A percentile compares a stretch with the other conserved stretches of the same genome.
Evolutionary conservation across 2,888 invertebrate genomes (phyloP).

Genomic region (Dione juno): DNA sequence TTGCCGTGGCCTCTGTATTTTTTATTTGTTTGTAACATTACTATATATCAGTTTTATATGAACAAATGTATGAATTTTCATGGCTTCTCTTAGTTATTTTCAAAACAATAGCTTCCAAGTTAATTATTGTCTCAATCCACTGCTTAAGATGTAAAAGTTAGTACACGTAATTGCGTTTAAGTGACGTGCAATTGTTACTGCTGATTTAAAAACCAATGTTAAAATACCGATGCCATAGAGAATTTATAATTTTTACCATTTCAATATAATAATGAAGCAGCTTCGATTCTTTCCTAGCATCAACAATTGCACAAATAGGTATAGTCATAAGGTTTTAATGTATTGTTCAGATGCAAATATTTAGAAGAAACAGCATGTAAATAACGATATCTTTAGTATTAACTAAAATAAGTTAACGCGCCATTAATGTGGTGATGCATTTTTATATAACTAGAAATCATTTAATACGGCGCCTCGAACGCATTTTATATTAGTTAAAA

Average conservation of each 20-base stretch:
- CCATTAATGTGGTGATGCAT: conserved; percentile 66
- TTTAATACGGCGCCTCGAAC: conserved; percentile 61
- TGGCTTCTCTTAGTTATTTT: conserved; percentile 46
- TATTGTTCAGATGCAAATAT: conserved; percentile 84
- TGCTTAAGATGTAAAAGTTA: conserved; percentile 68
- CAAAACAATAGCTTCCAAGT: conserved; percentile 60
- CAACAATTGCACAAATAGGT: conserved; percentile 76
- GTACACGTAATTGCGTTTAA: conserved; percentile 69
- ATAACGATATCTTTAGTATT: conserved; percentile 70
- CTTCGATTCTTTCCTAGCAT: conserved; percentile 55
- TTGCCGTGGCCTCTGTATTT: conserved; percentile 51
- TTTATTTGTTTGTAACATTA: conserved; percentile 29
- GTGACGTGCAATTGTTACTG: conserved; percentile 78
- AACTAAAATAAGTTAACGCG: conserved; percentile 59
- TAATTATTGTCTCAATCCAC: conserved; percentile 80
- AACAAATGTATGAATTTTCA: conserved; percentile 2
- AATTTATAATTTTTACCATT: conserved; percentile 47
- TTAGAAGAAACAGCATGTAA: conserved; percentile 81
- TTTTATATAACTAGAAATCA: conserved; percentile 65
- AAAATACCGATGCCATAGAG: conserved; percentile 58
- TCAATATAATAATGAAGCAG: conserved; percentile 42
- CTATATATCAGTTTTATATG: conserved; percentile 38
- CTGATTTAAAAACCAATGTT: conserved; percentile 49
- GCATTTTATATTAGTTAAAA: conserved; percentile 55
- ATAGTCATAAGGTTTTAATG: conserved; percentile 80